Evolutionary conservation across 2,113 vertebrate species (phyloP).

Genomic region (Vireo altiloquus): DNA sequence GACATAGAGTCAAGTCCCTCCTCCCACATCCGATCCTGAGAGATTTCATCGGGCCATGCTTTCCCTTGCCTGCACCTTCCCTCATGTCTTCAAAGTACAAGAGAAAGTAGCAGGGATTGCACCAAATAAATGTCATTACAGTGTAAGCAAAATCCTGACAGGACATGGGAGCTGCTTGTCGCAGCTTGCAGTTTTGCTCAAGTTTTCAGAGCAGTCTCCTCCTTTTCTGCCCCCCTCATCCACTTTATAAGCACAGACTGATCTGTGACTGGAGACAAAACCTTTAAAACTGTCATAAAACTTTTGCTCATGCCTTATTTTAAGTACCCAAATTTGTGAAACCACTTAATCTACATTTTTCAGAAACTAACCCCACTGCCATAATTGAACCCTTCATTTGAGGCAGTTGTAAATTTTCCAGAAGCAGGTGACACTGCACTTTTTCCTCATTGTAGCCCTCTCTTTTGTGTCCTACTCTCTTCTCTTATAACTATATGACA

Average conservation of each 20-base stretch:
- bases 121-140: background rate
- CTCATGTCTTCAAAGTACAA: background rate
- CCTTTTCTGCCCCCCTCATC: background rate
- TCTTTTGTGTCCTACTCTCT: background rate
- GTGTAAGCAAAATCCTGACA: background rate
- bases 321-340: background rate
- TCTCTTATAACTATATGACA: background rate
- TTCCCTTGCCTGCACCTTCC: background rate
- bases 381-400: background rate
- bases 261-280: background rate
- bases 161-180: rapidly evolving
- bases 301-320: background rate
- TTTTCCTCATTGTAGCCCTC: background rate
- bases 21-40: background rate
- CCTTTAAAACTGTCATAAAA: background rate
- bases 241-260: rapidly evolving
- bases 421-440: background rate
- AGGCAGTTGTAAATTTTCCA: background rate
- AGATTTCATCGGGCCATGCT: background rate
- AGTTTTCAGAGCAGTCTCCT: background rate
- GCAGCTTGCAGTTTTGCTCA: background rate
- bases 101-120: background rate
- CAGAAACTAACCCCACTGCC: background rate
- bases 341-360: background rate
- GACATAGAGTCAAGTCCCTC: background rate